Percentiles rank a stretch among this genome's conserved stretches.
Conservation (phyloP, 2,113 vertebrate genomes). For the Datnioides undecimradiatus region DNA sequence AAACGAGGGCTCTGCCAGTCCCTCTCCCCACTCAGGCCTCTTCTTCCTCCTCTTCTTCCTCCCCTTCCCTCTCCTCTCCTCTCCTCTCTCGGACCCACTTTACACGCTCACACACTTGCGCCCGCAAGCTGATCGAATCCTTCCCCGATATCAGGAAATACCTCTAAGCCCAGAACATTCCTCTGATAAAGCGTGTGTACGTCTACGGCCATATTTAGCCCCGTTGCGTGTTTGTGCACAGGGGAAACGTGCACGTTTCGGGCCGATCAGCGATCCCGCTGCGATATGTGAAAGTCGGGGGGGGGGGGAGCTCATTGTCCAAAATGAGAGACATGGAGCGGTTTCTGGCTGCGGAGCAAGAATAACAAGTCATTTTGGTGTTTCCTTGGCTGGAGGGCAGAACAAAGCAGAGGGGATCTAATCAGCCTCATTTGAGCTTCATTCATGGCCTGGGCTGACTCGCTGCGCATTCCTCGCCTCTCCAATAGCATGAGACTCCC, state of each 20-base stretch:
- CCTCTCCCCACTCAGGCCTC: slow-evolving; percentile 61
- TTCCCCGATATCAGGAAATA: slow-evolving; percentile 76
- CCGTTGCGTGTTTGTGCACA: background rate
- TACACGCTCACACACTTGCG: background rate
- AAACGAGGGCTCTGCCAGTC: slow-evolving; percentile 57
- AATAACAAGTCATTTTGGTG: slow-evolving; percentile 81
- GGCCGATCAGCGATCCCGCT: slow-evolving; percentile 1
- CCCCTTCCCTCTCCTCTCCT: background rate
- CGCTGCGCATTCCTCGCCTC: slow-evolving; percentile 58
- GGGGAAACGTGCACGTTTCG: background rate
- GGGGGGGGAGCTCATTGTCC: slow-evolving; percentile 26
- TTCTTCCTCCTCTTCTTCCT: slow-evolving; percentile 1
- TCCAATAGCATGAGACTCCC: slow-evolving; percentile 47
- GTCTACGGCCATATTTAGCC: background rate
- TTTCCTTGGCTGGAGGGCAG: slow-evolving; percentile 76
- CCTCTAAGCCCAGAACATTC: slow-evolving; percentile 67
- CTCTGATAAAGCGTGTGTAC: slow-evolving; percentile 49
- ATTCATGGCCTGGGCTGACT: slow-evolving; percentile 67
- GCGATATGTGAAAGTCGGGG: slow-evolving; percentile 26
- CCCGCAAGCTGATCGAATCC: slow-evolving; percentile 51
- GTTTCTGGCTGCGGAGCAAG: slow-evolving; percentile 70
- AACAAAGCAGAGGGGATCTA: slow-evolving; percentile 71
- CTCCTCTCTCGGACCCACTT: background rate
- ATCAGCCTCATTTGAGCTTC: slow-evolving; percentile 71
- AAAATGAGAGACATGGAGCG: slow-evolving; percentile 57